phyloP scores from a whole-genome alignment of 2,888 invertebrate genomes.

The Patella caerulea region DNA sequence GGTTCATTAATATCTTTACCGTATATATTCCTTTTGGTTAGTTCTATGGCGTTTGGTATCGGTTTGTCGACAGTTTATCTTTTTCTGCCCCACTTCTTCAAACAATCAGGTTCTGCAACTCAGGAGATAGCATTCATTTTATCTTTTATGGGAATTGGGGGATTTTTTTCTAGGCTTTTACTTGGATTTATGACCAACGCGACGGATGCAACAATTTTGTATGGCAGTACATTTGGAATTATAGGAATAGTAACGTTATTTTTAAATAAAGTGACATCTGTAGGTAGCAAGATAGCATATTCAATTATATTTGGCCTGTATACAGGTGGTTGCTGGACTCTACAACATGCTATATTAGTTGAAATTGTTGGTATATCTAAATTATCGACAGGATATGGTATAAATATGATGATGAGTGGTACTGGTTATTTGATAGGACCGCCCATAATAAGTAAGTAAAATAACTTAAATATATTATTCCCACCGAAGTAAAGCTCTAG shows the following conservation, averaged over 20 bases:
- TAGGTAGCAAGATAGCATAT: not conserved
- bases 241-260: not conserved
- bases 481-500: no score
- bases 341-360: conserved; percentile 1
- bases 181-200: not conserved
- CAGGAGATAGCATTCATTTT: not conserved
- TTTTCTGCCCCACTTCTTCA: not conserved
- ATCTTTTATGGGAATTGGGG: not conserved
- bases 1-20: not conserved
- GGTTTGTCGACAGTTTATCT: not conserved
- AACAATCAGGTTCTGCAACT: not conserved
- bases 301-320: not conserved
- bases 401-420: not conserved
- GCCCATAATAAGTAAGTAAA: not conserved
- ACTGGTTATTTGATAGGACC: not conserved
- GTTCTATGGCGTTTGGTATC: not conserved
- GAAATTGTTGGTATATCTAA: not conserved
- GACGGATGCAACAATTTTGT: not conserved
- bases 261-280: not conserved
- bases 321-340: not conserved
- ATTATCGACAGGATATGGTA: not conserved
- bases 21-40: not conserved
- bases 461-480: no score
- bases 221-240: not conserved
- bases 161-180: not conserved